phyloP scores from a whole-genome alignment of 2,888 invertebrate species.

The Rosalia funebris region DNA sequence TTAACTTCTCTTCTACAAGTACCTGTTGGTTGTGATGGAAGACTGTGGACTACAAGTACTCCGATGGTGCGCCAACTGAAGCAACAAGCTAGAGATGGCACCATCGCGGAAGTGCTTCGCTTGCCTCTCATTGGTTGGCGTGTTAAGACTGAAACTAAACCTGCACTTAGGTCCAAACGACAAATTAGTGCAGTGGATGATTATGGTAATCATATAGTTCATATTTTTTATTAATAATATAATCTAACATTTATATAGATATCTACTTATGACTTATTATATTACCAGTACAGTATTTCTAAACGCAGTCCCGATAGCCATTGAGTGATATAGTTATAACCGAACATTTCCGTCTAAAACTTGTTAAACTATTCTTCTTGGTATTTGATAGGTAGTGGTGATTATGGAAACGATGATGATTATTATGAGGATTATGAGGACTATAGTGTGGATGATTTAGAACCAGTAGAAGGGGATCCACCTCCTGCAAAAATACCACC shows the following conservation, averaged over 20 bases:
- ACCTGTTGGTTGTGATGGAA: constrained; percentile 81
- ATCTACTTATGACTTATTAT: too few species aligned
- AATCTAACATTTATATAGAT: too few species aligned
- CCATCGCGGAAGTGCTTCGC: constrained; percentile 74
- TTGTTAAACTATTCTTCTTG: too few species aligned
- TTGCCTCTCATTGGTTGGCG: constrained; percentile 80
- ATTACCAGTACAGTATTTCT: too few species aligned
- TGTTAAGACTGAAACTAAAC: constrained; percentile 64
- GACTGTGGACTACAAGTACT: constrained; percentile 74
- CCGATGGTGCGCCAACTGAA: constrained; percentile 75
- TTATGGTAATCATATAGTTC: constrained; percentile 46
- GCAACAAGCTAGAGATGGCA: constrained; percentile 77
- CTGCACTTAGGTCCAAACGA: constrained; percentile 51
- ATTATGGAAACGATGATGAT: constrained; percentile 56
- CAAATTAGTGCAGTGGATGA: constrained; percentile 41
- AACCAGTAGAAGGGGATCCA: constrained; percentile 35
- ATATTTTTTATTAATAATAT: too few species aligned
- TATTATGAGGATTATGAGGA: constrained; percentile 67
- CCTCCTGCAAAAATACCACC: constrained; percentile 40
- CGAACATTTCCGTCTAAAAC: too few species aligned
- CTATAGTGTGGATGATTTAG: constrained; percentile 51
- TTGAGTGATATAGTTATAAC: too few species aligned
- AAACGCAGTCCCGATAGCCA: too few species aligned
- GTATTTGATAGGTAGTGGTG: constrained; percentile 59
- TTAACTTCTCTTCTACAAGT: constrained; percentile 65